Evolutionary conservation across 2,797 vertebrate genomes (phyloP).

Genomic region (Pantherophis vulpinus): DNA sequence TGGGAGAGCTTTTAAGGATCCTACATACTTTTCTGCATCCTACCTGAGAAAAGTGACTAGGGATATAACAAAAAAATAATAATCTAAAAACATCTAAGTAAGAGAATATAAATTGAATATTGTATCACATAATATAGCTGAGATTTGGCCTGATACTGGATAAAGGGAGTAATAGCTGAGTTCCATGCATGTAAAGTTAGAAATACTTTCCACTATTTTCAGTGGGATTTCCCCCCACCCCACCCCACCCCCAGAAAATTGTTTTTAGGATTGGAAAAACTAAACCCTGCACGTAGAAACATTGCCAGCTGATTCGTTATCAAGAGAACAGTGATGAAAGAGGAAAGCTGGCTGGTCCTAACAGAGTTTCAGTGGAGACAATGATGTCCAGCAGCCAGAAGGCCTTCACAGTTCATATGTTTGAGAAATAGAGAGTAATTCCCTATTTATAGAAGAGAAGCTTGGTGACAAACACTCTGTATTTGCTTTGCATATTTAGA

Average conservation of each 20-base stretch:
- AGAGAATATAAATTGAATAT: background rate
- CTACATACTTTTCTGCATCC: background rate
- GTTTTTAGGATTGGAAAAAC: background rate
- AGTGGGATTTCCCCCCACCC: background rate
- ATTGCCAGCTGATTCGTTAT: background rate
- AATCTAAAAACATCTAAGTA: background rate
- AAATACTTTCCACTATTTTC: background rate
- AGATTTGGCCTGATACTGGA: background rate
- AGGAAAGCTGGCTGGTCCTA: background rate
- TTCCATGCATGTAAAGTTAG: background rate
- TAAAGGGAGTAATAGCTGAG: background rate
- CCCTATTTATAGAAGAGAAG: background rate
- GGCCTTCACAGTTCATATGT: background rate
- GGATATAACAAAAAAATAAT: background rate
- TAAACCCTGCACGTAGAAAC: background rate
- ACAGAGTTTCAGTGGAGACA: background rate
- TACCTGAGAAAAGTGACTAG: background rate
- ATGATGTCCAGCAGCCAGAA: background rate
- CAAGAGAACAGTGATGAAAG: background rate
- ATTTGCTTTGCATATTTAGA: slow-evolving; percentile 3
- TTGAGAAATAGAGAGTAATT: background rate
- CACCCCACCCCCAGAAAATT: background rate
- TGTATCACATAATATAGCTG: background rate
- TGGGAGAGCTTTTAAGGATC: background rate
- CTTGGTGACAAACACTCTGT: background rate